Evolutionary conservation across 2,888 invertebrate species (phyloP).

Genomic region (Sussaba pulchella): DNA sequence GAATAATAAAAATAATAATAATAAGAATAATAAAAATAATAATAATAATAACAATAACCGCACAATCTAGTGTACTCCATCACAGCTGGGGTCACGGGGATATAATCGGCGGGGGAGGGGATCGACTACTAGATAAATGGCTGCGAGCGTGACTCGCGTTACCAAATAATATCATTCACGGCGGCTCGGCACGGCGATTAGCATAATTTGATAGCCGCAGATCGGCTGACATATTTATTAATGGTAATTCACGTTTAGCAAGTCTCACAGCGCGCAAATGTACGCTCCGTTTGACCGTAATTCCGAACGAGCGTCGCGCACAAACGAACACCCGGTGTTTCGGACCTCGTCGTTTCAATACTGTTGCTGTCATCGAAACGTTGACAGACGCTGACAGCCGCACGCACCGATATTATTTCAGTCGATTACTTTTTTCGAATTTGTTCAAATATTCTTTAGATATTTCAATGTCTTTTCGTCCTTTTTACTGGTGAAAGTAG

Average conservation of each 20-base stretch:
- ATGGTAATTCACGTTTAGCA: constrained; percentile 62
- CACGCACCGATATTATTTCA: background rate
- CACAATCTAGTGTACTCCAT: constrained; percentile 17
- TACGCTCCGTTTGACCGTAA: background rate
- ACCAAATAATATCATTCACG: constrained; percentile 78
- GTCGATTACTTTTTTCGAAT: background rate
- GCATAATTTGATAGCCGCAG: constrained; percentile 78
- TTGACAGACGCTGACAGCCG: no score
- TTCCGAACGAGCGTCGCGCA: background rate
- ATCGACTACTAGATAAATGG: constrained; percentile 71
- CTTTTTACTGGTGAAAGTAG: no score
- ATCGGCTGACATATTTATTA: constrained; percentile 77
- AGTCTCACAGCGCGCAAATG: constrained; percentile 21
- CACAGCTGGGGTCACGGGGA: constrained; percentile 40
- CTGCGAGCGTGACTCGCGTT: constrained; percentile 69
- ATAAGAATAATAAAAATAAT: no score
- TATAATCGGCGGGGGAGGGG: constrained; percentile 13
- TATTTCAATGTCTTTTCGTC: no score
- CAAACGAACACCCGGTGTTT: background rate
- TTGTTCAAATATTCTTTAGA: no score
- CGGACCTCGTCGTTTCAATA: background rate
- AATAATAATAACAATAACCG: no score
- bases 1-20: no score
- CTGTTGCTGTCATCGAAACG: background rate
- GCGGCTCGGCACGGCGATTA: constrained; percentile 71